These are phyloP conservation scores for Takifugu bimaculatus DNA, from an alignment of 2,113 vertebrate genomes.

Conservation along the genomic window DNA sequence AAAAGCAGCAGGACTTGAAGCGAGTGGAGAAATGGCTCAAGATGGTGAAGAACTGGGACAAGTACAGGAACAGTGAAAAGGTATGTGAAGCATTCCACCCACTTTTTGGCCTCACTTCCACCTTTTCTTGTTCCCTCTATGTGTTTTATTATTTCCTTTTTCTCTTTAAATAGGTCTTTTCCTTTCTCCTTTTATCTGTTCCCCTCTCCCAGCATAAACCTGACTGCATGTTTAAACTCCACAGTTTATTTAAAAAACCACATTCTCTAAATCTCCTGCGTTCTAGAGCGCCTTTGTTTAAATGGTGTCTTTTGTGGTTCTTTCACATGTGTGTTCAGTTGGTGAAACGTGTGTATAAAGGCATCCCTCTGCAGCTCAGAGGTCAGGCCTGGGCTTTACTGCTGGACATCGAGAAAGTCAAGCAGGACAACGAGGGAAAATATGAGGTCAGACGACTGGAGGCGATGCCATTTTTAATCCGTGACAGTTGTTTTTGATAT, in stretches of 20 bases:
- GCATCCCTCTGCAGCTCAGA: constrained; percentile 87
- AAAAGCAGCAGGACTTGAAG: constrained; percentile 85
- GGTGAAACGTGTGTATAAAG: constrained; percentile 88
- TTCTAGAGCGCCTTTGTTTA: constrained; percentile 1
- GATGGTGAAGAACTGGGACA: constrained; percentile 91
- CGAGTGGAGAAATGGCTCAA: constrained; percentile 90
- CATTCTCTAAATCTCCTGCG: no score
- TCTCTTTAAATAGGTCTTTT: constrained; percentile 27
- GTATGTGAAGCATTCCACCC: constrained; percentile 45
- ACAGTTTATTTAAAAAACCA: no score
- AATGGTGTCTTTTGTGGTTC: constrained; percentile 20
- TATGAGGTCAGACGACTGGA: constrained; percentile 75
- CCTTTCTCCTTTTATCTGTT: constrained; percentile 28
- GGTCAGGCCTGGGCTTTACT: constrained; percentile 88
- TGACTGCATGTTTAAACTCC: background rate
- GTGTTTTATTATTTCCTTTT: constrained; percentile 23
- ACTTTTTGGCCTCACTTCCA: background rate
- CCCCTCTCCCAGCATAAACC: constrained; percentile 1
- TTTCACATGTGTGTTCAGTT: constrained; percentile 70
- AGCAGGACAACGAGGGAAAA: constrained; percentile 81
- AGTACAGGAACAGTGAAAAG: constrained; percentile 88
- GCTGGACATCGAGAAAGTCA: constrained; percentile 82
- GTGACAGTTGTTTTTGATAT: no score
- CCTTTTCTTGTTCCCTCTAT: background rate
- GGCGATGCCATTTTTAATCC: background rate